A percentile compares a stretch with the other conserved stretches of the same genome.
phyloP scores from a whole-genome alignment of 2,797 vertebrate genomes.

The Antennarius maculatus region DNA sequence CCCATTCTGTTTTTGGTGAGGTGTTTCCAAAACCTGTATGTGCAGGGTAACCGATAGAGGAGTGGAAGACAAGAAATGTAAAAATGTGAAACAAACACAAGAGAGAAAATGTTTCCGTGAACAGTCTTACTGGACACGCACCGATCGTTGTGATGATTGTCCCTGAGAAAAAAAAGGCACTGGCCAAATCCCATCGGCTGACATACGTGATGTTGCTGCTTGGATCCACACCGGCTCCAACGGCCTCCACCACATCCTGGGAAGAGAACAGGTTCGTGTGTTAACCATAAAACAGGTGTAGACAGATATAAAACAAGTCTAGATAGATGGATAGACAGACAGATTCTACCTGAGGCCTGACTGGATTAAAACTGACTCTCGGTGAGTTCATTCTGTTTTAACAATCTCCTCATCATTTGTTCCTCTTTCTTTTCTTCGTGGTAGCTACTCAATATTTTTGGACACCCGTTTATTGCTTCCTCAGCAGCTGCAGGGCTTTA shows the following conservation, averaged over 20 bases:
- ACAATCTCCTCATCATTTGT: no score
- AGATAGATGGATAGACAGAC: no score
- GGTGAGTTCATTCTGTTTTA: no score
- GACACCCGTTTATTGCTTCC: not conserved
- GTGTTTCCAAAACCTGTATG: slow-evolving; percentile 90
- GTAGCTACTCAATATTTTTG: no score
- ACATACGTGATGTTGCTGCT: slow-evolving; percentile 74
- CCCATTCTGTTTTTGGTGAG: slow-evolving; percentile 88
- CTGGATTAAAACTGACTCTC: no score
- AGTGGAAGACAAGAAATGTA: slow-evolving; percentile 1
- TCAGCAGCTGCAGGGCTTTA: not conserved
- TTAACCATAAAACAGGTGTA: no score
- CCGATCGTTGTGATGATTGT: slow-evolving; percentile 95
- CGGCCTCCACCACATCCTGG: slow-evolving; percentile 83
- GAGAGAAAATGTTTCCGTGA: not conserved
- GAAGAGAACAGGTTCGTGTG: slow-evolving; percentile 7
- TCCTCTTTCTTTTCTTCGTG: no score
- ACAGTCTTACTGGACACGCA: slow-evolving; percentile 52
- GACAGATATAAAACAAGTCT: no score
- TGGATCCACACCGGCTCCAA: slow-evolving; percentile 84
- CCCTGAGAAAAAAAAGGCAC: slow-evolving; percentile 93
- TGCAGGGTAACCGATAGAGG: slow-evolving; percentile 6
- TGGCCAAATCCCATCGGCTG: slow-evolving; percentile 89
- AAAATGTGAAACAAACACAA: not conserved
- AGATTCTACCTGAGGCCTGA: no score